A percentile compares a stretch with the other conserved stretches of the same genome.
Conservation (phyloP, 2,888 invertebrate genomes). For the Phaonia tiefii region DNA sequence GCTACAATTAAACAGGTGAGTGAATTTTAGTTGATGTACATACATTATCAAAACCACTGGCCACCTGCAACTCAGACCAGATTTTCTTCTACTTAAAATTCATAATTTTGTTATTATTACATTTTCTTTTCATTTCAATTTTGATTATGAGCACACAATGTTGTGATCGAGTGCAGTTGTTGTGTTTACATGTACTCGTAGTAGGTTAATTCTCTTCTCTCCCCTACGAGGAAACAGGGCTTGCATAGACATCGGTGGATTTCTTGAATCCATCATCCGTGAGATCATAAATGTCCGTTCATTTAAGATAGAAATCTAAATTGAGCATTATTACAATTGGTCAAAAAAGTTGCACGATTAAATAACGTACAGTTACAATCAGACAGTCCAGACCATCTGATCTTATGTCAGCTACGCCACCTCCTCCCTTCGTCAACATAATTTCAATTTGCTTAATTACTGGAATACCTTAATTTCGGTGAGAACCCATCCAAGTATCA, state of each 20-base stretch:
- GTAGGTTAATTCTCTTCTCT: too few species aligned
- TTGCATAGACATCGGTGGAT: too few species aligned
- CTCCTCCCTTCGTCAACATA: slow-evolving; percentile 30
- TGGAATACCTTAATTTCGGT: slow-evolving; percentile 35
- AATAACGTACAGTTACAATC: slow-evolving; percentile 40
- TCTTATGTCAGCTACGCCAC: neutral
- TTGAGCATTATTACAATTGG: slow-evolving; percentile 45
- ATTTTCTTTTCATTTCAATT: slow-evolving; percentile 3
- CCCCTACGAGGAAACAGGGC: too few species aligned
- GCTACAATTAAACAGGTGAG: neutral
- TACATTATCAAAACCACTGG: neutral
- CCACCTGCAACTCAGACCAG: neutral
- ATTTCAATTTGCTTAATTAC: slow-evolving; percentile 14
- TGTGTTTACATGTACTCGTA: too few species aligned
- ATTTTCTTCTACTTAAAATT: neutral
- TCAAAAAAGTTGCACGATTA: slow-evolving; percentile 49
- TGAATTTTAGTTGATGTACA: neutral
- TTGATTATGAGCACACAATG: neutral
- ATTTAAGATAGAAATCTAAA: slow-evolving; percentile 60
- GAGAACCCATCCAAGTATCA: slow-evolving; percentile 49
- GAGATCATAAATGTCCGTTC: slow-evolving; percentile 33
- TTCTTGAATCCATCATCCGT: too few species aligned
- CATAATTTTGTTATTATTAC: neutral
- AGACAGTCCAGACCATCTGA: neutral
- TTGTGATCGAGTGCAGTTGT: too few species aligned